phyloP scores from a whole-genome alignment of 2,113 vertebrate genomes.

The Ammodytes dubius region DNA sequence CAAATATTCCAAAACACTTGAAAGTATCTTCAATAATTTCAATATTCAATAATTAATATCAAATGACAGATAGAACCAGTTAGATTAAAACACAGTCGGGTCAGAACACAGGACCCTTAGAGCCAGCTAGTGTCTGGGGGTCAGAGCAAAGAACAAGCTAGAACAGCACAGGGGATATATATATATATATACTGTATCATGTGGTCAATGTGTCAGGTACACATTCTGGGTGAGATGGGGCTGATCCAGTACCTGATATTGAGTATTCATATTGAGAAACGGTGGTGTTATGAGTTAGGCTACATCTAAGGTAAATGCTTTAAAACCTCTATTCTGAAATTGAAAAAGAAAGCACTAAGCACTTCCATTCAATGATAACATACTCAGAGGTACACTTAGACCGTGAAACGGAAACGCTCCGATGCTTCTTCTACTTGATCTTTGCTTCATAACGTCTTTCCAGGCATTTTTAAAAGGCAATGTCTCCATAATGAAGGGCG shows the following conservation, averaged over 20 bases:
- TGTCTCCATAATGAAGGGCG: constrained; percentile 46
- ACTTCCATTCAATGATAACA: not conserved
- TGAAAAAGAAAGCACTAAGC: not conserved
- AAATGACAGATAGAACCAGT: no score
- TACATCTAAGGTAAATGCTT: constrained; percentile 4
- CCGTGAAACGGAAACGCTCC: not conserved
- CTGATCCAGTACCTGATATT: not conserved
- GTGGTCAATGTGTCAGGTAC: no score
- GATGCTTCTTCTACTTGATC: constrained; percentile 21
- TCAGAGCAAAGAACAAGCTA: no score
- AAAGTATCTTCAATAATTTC: no score
- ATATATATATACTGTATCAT: no score
- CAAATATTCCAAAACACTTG: no score
- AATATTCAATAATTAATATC: no score
- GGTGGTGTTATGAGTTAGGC: not conserved
- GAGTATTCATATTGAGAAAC: not conserved
- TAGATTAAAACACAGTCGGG: no score
- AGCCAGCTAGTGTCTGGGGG: no score
- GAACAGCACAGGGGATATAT: no score
- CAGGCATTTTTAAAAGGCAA: constrained; percentile 38
- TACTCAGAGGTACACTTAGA: not conserved
- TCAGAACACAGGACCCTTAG: no score
- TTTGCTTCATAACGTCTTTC: constrained; percentile 42
- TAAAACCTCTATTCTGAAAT: constrained; percentile 1
- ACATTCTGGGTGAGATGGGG: not conserved